These are phyloP conservation scores for Eudorcas thomsonii DNA, from an alignment of 2,113 vertebrate genomes.

Conservation along the genomic window DNA sequence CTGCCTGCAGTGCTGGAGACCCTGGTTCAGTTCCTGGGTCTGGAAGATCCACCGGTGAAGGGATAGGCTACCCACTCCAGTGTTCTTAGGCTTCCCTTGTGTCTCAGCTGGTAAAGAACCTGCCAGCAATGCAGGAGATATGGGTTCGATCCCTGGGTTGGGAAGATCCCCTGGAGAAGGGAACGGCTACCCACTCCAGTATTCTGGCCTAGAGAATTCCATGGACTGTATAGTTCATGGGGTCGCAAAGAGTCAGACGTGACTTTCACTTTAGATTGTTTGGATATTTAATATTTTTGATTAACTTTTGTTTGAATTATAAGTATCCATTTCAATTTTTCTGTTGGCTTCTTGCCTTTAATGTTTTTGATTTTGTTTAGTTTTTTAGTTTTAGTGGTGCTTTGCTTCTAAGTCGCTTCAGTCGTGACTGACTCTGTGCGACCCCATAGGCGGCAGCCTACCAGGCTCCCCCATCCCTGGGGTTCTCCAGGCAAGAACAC, in stretches of 20 bases:
- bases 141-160: neutral
- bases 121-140: neutral
- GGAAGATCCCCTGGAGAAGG: neutral
- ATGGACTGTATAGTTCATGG: neutral
- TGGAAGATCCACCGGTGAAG: neutral
- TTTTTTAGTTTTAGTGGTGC: neutral
- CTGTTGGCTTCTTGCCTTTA: neutral
- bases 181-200: neutral
- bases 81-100: neutral
- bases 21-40: neutral
- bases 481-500: too few species aligned
- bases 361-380: neutral
- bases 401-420: neutral
- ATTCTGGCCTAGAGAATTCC: neutral
- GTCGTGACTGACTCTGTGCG: too few species aligned
- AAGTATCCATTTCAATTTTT: neutral
- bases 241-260: neutral
- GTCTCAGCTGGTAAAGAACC: neutral
- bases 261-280: neutral
- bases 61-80: neutral
- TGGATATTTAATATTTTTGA: neutral
- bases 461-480: too few species aligned
- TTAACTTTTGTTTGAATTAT: neutral
- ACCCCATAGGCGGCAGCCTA: too few species aligned
- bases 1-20: neutral